Conservation (phyloP, 2,888 invertebrate species). For the Pammene fasciana region DNA sequence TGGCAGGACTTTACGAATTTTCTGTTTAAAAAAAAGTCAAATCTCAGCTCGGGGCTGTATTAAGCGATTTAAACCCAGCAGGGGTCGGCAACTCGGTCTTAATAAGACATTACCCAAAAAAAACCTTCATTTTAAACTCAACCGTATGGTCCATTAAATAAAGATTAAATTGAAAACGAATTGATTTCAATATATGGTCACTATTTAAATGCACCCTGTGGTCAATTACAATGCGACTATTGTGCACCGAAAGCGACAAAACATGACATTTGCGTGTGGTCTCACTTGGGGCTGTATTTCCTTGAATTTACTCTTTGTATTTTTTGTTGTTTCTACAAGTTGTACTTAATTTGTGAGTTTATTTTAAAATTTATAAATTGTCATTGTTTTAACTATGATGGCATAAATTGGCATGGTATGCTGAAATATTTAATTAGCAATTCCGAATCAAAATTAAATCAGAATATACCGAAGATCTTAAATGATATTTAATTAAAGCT, state of each 20-base stretch:
- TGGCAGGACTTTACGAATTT: background rate
- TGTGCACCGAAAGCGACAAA: slow-evolving; percentile 20
- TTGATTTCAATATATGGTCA: background rate
- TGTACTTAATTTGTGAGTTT: background rate
- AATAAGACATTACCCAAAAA: slow-evolving; percentile 20
- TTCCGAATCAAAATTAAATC: too few relatives aligned
- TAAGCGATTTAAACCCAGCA: slow-evolving; percentile 19
- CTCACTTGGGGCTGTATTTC: slow-evolving; percentile 21
- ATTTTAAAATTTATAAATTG: too few relatives aligned
- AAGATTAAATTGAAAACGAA: background rate
- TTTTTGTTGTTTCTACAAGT: background rate
- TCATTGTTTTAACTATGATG: too few relatives aligned
- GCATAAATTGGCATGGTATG: too few relatives aligned
- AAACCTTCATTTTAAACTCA: background rate
- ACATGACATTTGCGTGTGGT: slow-evolving; percentile 29
- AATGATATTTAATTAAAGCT: too few relatives aligned
- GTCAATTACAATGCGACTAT: slow-evolving; percentile 25
- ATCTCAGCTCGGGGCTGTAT: background rate
- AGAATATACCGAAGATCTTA: too few relatives aligned
- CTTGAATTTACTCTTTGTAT: slow-evolving; percentile 15
- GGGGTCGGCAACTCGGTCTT: slow-evolving; percentile 13
- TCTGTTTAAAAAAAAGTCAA: background rate
- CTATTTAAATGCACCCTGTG: slow-evolving; percentile 16
- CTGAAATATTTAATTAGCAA: too few relatives aligned
- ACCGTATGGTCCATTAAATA: background rate